phyloP scores from a whole-genome alignment of 2,888 invertebrate species.

The Amphipyra berbera region DNA sequence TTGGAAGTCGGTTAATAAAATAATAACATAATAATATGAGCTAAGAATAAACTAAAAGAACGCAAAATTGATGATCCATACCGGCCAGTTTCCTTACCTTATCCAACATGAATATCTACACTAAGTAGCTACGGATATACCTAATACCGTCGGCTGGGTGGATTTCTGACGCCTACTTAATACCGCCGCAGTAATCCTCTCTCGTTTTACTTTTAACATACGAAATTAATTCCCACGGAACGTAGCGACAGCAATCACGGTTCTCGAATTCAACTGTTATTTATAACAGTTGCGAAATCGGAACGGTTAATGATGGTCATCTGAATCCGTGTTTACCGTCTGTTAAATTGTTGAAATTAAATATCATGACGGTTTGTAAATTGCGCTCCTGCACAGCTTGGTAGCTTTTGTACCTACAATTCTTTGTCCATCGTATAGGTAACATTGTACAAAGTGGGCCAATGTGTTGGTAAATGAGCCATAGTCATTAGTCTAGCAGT shows the following conservation, averaged over 20 bases:
- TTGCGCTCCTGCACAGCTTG: too few species aligned
- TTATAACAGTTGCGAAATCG: conserved; percentile 21
- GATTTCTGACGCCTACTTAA: conserved; percentile 72
- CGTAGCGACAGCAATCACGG: conserved; percentile 55
- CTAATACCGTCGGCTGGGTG: conserved; percentile 16
- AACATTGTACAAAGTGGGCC: too few species aligned
- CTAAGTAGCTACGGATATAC: conserved; percentile 21
- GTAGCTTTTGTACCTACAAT: too few species aligned
- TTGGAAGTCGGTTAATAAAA: too few species aligned
- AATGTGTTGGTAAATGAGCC: too few species aligned
- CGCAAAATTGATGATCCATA: conserved; percentile 32
- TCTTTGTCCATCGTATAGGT: too few species aligned
- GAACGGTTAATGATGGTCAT: conserved; percentile 11
- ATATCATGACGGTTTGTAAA: too few species aligned
- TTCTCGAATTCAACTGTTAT: conserved; percentile 13
- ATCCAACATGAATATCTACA: conserved; percentile 6
- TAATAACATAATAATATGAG: not conserved
- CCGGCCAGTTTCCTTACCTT: conserved; percentile 4
- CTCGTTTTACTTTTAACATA: conserved; percentile 72
- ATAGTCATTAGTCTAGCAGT: too few species aligned
- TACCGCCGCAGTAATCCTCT: conserved; percentile 55
- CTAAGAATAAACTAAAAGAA: conserved; percentile 19
- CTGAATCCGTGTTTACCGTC: not conserved
- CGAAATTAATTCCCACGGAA: conserved; percentile 70
- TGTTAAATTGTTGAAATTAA: not conserved